Evolutionary conservation across 2,888 invertebrate genomes (phyloP), one percentile per base, ranked within the genome.

Genomic region (Cybosia mesomella): DNA sequence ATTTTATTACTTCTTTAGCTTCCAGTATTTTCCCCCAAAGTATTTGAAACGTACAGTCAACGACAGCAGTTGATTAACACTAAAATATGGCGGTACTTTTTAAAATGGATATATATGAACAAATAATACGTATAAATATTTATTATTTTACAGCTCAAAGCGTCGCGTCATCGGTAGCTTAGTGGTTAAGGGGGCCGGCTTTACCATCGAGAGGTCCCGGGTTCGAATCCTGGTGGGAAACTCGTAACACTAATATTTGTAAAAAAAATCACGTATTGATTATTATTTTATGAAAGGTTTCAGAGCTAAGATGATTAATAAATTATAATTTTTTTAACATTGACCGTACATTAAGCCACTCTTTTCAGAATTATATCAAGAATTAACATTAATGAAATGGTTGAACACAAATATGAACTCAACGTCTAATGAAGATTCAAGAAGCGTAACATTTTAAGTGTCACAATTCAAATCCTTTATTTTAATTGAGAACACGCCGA

Each of bases 321-420:
- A 49, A 49, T 49, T n/a, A 49, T 8, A 49, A 8, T n/a, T 7
- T 1, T n/a, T 49, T n/a, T n/a, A 8, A 9, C 49, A n/a, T 32
- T 10, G 7, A 58, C 28, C 34, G 32, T 32, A 32, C 54, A 24
- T 55, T 55, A 24, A 22, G 11, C 54, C 54, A 55, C 22, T 55
- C 22, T 1, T 22, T 55, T 55, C 24, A 24, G 21, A 55, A 55
- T 55, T 55, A 55, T 13, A 22, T 13, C 49, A n/a, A 18, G 9
- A 49, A 49, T 49, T 49, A 49, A 49, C 24, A 49, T 49, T 49
- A 49, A 49, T 13, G 24, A 55, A 55, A 55, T 55, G 54, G 22
- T 24, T 55, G 54, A 55, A 55, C 54, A 55, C 54, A 55, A 55
- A 22, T 58, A 58, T 34, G 4, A 34, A 58, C 58, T 58, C 18